Evolutionary conservation across 1,140 invertebrate species (phyloP), one percentile per base, ranked within the genome.

Genomic region (Aphelinus atriplicis): DNA sequence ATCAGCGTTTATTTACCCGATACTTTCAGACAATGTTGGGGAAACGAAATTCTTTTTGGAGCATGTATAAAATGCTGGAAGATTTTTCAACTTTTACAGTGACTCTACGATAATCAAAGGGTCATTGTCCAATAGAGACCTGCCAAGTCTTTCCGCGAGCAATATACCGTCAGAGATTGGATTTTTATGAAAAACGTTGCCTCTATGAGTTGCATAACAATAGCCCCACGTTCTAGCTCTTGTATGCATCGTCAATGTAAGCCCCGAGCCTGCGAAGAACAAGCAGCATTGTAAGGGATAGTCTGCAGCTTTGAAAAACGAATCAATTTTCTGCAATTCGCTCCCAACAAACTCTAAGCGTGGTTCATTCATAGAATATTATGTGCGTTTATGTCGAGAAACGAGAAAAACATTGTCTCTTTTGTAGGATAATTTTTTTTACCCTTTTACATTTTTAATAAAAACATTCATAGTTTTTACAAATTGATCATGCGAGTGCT

Each of bases 141-240:
- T 26, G 26, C 26, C 26, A 26, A 26, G 26, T 26, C 26, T 26
- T 26, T 26, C 26, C 26, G 26, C 26, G 26, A 3, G 2, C 9
- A 45, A 10, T 43, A 63, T 63, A 47, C 48, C n/a, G 47, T 47
- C n/a, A 7, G 48, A 51, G 63, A 65, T 50, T 51, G 47, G 63
- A 3, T 65, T 65, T 65, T 65, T 65, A 65, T 65, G 63, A 65
- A 65, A 64, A 65, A 65, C 58, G 42, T 26, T 65, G n/a, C 45
- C 63, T 51, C 10, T 65, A 65, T 10, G 63, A 65, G 63, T 65
- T 51, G 47, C 47, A 3, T n/a, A 51, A 65, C 63, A 65, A 65
- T 51, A 67, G 64, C 50, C 46, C 9, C 50, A 7, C 64, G 51
- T 67, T 67, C 51, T n/a, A 55, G 50, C 50, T 67, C 64, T 67